Conservation (phyloP, 1,140 invertebrate genomes). For the Ceratosolen fusciceps region DNA sequence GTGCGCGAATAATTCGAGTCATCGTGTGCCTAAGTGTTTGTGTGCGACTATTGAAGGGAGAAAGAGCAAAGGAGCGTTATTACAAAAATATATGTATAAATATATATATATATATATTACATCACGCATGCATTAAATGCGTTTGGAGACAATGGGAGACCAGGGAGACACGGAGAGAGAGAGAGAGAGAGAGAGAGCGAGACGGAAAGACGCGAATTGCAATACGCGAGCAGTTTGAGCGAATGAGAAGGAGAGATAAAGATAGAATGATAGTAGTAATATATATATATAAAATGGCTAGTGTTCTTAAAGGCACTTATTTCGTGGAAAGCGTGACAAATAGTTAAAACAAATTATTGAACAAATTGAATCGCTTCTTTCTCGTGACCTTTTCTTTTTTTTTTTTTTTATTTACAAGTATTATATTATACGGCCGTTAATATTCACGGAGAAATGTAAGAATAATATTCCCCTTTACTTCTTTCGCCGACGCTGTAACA, state of each 20-base stretch:
- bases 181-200: not conserved
- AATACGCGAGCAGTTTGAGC: not conserved
- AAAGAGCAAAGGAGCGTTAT: not conserved
- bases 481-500: not conserved
- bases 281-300: conserved; percentile 48
- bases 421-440: not conserved
- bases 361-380: not conserved
- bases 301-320: conserved; percentile 49
- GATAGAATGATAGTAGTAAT: conserved; percentile 49
- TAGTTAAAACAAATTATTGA: conserved; percentile 14
- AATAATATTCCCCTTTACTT: not conserved
- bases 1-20: conserved; percentile 1
- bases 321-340: conserved; percentile 48
- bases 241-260: conserved; percentile 20
- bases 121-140: conserved; percentile 8
- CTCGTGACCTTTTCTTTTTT: no score
- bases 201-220: not conserved
- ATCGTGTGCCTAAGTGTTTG: conserved; percentile 39
- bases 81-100: no score
- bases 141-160: not conserved
- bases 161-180: not conserved
- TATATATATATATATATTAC: no score
- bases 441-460: not conserved
- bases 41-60: conserved; percentile 40
- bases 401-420: conserved; percentile 19